Base-by-base conservation (phyloP, 2,113 vertebrate species). In the Amazona guildingii region DNA sequence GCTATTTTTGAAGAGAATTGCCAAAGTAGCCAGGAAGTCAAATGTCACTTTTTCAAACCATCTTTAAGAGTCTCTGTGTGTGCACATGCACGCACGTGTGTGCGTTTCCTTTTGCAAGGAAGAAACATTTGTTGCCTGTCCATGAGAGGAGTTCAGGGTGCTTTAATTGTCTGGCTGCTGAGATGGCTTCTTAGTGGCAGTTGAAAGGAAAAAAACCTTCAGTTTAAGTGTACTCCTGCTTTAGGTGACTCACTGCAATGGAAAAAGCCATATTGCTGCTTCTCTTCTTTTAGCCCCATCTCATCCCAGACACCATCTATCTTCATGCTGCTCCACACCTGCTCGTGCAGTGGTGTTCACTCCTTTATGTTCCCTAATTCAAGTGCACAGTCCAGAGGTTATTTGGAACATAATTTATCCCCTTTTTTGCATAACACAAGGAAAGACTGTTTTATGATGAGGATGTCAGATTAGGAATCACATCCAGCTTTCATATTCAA, bases 1-100 rank as follows among this genome's bases (percentile, higher is more conserved):
- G 84, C 85, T 96, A 87, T 94, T 94, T 96, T 87, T 95, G 80
- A 90, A 83, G 67, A 87, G 80, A 76, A 93, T 74, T 92, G 81
- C 69, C 86, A 89, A 96, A 92, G 59, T 73, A 92, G 66, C 43
- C 90, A 93, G 92, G 86, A 94, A 96, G 95, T 77, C 46, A 94
- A 95, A 94, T 61, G 79, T 10, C 43, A 76, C 70, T 67, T 94
- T 94, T 95, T 92, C 2, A 77, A 89, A 79, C 14, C 20, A 43
- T 84, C 94, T 93, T 70, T 21, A 81, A 83, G 9, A 31, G 28
- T 46, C 31, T 46, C n/a, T 90, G 21, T 48, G 17, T 35, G 43
- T 54, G 54, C 35, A 28, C 29, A 29, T 6, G 3, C 46, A 19
- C 67, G 85, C 66, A 64, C 5, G 0, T 16, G 49, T 80, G n/a